Percentiles rank a stretch among this genome's conserved stretches.
Evolutionary conservation across 2,113 vertebrate genomes (phyloP).

Genomic region (Oenanthe oenanthe): DNA sequence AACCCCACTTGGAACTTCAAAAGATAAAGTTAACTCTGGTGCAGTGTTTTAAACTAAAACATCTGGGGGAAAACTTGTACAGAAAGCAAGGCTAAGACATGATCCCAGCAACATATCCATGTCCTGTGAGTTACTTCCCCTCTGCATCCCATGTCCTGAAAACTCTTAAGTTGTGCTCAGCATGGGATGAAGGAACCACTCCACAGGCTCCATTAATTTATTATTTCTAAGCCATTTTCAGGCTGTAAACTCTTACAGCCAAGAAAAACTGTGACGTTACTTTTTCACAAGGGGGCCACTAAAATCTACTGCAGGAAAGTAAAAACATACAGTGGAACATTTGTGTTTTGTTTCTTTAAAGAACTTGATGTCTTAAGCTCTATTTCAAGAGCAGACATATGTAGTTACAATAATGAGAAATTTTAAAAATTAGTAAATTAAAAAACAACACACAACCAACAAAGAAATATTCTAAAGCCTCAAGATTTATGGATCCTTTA

Average conservation of each 20-base stretch:
- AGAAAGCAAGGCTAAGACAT: neutral
- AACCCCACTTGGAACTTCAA: neutral
- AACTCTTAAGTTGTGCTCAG: neutral
- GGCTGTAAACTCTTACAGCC: neutral
- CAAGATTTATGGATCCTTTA: neutral
- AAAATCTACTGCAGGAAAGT: neutral
- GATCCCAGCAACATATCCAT: rapidly evolving
- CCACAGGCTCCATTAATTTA: neutral
- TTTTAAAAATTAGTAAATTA: neutral
- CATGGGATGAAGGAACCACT: neutral
- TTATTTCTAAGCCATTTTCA: neutral
- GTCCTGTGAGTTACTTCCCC: neutral
- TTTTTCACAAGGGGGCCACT: neutral
- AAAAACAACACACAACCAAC: neutral
- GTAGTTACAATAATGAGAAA: neutral
- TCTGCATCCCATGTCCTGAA: neutral
- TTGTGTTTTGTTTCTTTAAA: neutral
- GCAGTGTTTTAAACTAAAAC: neutral
- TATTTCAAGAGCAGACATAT: neutral
- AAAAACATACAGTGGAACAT: neutral
- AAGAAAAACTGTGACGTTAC: neutral
- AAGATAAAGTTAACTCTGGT: neutral
- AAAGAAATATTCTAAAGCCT: neutral
- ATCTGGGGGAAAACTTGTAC: neutral
- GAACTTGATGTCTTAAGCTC: neutral